Evolutionary conservation across 1,140 invertebrate species (phyloP), one percentile per base, ranked within the genome.

Genomic region (Phymastichus coffea): DNA sequence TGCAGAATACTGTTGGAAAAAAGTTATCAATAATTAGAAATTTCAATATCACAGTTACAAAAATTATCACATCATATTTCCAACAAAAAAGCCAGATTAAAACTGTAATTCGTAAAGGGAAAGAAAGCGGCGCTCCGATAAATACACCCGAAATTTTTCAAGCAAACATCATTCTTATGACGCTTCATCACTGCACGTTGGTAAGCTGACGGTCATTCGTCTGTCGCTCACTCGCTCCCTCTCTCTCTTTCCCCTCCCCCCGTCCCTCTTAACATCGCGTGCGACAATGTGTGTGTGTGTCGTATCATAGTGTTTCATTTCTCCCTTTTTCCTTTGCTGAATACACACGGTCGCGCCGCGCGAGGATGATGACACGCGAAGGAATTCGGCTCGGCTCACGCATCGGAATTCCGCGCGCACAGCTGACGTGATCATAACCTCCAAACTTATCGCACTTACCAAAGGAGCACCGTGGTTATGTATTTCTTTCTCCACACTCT

Each of bases 171-270:
- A 54, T 35, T 63, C n/a, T 53, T 48, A 43, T 35, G 48, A 57
- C 44, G 30, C 56, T 46, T 48, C 26, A 38, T 15, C 23, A 15
- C 41, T 49, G 38, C 47, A 53, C 47, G n/a, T 61, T 56, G 57
- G 57, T 59, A 54, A 63, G 48, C 49, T 48, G 59, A 55, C 57
- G 33, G 38, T 46, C 56, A 61, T 53, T 60, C 44, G n/a, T 57
- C 60, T 17, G 35, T 30, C 55, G 15, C 41, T 40, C n/a, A 47
- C 20, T 35, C 15, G 35, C 28, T 52, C 44, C 28, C 25, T n/a
- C 25, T 25, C 37, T 25, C n/a, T 25, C 35, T n/a, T 9, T n/a
- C 22, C 2, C 22, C 3, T 0, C 0, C 15, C 2, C 15, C 2
- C 28, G 9, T 9, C 1, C 23, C 1, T 8, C 2, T 4, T 14